These are phyloP conservation scores for Sarcophaga peregrina DNA, from an alignment of 1,140 invertebrate species.

Conservation along the genomic window DNA sequence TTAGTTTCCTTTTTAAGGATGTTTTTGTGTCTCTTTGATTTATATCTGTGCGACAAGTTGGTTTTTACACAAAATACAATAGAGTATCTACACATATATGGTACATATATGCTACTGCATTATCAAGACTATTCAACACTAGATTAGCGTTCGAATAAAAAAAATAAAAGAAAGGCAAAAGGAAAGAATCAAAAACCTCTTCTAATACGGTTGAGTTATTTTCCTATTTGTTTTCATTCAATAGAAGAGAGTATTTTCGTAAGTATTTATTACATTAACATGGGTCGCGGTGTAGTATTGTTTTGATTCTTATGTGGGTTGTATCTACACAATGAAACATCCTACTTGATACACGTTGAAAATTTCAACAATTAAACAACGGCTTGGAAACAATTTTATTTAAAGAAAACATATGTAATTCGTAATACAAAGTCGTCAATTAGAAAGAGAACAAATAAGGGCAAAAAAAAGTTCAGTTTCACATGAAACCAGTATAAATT, in stretches of 20 bases:
- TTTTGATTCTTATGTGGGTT: too few relatives aligned
- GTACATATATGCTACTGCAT: too few relatives aligned
- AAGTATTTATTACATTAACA: slow-evolving; percentile 6
- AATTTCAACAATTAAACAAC: too few relatives aligned
- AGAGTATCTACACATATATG: background rate
- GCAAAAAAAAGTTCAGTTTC: too few relatives aligned
- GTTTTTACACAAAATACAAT: background rate
- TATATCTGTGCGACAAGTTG: slow-evolving; percentile 24
- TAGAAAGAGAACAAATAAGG: too few relatives aligned
- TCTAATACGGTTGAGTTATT: slow-evolving; percentile 5
- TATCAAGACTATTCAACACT: background rate
- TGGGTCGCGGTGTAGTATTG: background rate
- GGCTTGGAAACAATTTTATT: too few relatives aligned
- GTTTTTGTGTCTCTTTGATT: slow-evolving; percentile 5
- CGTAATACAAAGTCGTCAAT: too few relatives aligned
- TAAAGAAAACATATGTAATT: too few relatives aligned
- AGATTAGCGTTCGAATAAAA: background rate
- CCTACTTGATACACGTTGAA: too few relatives aligned
- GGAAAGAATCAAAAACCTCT: background rate
- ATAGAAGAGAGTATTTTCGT: background rate
- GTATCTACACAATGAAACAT: too few relatives aligned
- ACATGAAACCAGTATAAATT: too few relatives aligned
- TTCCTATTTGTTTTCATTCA: background rate
- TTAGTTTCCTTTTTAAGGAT: background rate
- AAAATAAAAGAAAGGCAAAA: too few relatives aligned